These are phyloP conservation scores for Drosophila seclusa DNA, from an alignment of 2,888 invertebrate species.

Conservation along the genomic window DNA sequence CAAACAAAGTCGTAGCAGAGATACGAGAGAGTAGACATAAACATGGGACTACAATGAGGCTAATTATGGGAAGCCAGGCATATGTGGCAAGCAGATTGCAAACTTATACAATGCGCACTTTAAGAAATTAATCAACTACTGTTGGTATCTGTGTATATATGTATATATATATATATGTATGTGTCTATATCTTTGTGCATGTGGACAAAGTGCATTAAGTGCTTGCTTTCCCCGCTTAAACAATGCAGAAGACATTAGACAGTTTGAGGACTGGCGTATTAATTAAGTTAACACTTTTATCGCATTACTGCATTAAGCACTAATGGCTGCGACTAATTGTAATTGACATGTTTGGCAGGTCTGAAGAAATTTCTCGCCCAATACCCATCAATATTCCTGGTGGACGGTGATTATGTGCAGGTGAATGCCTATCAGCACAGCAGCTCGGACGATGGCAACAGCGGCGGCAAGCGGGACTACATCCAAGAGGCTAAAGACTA, in stretches of 20 bases:
- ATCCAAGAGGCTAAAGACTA: constrained; percentile 99
- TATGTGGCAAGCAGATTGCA: constrained; percentile 54
- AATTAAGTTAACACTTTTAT: constrained; percentile 71
- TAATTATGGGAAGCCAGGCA: constrained; percentile 73
- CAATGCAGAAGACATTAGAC: constrained; percentile 11
- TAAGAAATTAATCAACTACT: constrained; percentile 44
- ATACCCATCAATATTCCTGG: constrained; percentile 97
- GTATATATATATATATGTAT: background rate
- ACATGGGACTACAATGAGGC: constrained; percentile 58
- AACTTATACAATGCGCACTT: constrained; percentile 50
- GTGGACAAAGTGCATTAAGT: constrained; percentile 20
- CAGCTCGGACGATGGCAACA: constrained; percentile 86
- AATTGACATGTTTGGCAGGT: constrained; percentile 86
- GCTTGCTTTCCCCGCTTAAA: background rate
- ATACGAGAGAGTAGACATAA: constrained; percentile 9
- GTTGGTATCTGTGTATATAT: background rate
- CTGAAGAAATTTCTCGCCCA: constrained; percentile 98
- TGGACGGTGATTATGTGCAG: constrained; percentile 96
- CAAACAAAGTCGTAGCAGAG: constrained; percentile 15
- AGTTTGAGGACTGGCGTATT: constrained; percentile 36
- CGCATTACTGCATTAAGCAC: constrained; percentile 55
- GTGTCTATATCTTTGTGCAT: background rate
- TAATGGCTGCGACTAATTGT: constrained; percentile 68
- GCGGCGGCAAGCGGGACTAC: constrained; percentile 92
- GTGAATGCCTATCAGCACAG: constrained; percentile 92